phyloP scores from a whole-genome alignment of 30 jellyfish, hydroid and myxozoan genomes.

The Aurelia coerulea region DNA sequence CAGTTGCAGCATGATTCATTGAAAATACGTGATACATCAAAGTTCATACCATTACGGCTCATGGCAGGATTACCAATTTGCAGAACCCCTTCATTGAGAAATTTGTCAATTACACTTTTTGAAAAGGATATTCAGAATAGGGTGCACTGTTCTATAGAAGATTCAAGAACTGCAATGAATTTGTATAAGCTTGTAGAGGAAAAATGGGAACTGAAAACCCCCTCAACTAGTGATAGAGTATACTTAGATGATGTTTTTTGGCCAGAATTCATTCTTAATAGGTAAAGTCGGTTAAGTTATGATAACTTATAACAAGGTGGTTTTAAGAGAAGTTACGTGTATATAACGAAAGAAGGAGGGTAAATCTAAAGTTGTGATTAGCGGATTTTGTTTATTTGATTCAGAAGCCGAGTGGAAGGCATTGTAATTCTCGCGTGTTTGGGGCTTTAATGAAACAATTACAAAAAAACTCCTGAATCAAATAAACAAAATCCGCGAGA shows the following conservation, averaged over 20 bases:
- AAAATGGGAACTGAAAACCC: constrained; percentile 77
- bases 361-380: too few relatives aligned
- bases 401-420: too few relatives aligned
- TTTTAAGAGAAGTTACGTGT: too few relatives aligned
- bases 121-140: constrained; percentile 77
- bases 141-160: constrained; percentile 93
- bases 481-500: too few relatives aligned
- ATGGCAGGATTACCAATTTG: constrained; percentile 79
- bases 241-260: constrained; percentile 88
- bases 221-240: background rate
- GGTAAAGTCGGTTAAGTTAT: background rate
- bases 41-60: constrained; percentile 50
- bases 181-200: constrained; percentile 81
- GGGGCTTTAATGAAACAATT: background rate
- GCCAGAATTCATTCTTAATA: constrained; percentile 70
- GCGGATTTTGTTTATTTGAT: too few relatives aligned
- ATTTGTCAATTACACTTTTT: constrained; percentile 64
- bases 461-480: too few relatives aligned
- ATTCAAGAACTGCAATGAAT: constrained; percentile 88
- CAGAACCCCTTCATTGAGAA: constrained; percentile 78
- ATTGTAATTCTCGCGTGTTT: too few relatives aligned
- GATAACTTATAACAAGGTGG: background rate
- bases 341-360: too few relatives aligned
- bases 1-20: constrained; percentile 43
- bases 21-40: constrained; percentile 84